These are phyloP conservation scores for Heliconius hewitsoni DNA, from an alignment of 1,140 invertebrate species.

Conservation along the genomic window DNA sequence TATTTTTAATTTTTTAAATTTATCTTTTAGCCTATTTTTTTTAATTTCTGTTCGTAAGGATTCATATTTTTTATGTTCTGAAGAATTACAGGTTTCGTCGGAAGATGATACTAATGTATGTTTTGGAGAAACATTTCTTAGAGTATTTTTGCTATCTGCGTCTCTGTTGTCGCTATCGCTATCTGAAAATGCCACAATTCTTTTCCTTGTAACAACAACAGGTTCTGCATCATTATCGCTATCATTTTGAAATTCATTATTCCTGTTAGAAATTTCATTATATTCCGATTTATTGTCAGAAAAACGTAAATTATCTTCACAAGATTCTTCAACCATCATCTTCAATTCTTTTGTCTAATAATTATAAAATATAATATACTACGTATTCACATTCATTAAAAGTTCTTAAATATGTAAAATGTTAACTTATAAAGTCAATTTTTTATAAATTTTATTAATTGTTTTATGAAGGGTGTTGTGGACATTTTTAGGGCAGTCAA, in stretches of 20 bases:
- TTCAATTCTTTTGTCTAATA: not conserved
- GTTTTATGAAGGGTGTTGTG: no score
- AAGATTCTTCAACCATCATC: conserved; percentile 2
- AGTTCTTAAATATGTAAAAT: not conserved
- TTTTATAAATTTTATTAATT: no score
- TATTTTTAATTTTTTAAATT: conserved; percentile 52
- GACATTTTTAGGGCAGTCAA: not conserved
- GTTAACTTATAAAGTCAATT: not conserved
- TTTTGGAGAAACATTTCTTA: conserved; percentile 3
- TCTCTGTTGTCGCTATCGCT: conserved; percentile 56
- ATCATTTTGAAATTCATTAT: not conserved
- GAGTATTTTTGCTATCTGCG: conserved; percentile 33
- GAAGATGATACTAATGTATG: not conserved
- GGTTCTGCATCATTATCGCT: conserved; percentile 36
- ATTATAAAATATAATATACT: not conserved
- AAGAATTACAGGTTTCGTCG: not conserved
- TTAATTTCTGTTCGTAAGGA: conserved; percentile 52
- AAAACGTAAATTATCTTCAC: not conserved
- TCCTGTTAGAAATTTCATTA: not conserved
- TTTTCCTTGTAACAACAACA: conserved; percentile 40
- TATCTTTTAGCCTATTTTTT: conserved; percentile 59
- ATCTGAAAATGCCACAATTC: conserved; percentile 49
- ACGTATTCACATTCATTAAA: not conserved
- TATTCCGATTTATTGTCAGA: not conserved
- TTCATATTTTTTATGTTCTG: conserved; percentile 20